phyloP scores from a whole-genome alignment of 2,888 invertebrate species.

The Drosophila pegasa region DNA sequence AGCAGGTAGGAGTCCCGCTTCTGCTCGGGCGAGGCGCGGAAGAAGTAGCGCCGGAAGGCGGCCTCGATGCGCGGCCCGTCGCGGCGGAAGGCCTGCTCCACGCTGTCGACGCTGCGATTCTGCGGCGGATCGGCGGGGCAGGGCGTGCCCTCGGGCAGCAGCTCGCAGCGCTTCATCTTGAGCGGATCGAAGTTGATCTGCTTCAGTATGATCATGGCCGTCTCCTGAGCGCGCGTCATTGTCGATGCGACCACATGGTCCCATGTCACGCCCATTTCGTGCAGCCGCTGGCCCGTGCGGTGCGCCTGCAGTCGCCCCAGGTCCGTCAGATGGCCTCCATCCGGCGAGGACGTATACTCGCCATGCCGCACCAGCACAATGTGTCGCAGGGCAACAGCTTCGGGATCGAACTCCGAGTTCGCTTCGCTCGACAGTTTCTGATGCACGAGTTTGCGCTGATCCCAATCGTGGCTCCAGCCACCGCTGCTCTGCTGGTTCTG shows the following conservation, averaged over 20 bases:
- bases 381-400: conserved; percentile 88
- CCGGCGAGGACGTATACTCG: conserved; percentile 92
- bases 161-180: conserved; percentile 88
- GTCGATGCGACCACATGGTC: conserved; percentile 93
- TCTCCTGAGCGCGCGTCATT: conserved; percentile 97
- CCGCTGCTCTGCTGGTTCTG: conserved; percentile 78
- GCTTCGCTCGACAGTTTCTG: conserved; percentile 86
- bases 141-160: conserved; percentile 97
- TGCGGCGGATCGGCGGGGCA: conserved; percentile 96
- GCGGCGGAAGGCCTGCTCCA: conserved; percentile 94
- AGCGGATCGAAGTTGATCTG: conserved; percentile 88
- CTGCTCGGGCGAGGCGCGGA: conserved; percentile 93
- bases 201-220: conserved; percentile 92
- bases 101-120: conserved; percentile 93
- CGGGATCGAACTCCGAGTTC: conserved; percentile 73
- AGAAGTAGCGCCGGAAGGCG: conserved; percentile 96
- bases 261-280: conserved; percentile 91
- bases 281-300: conserved; percentile 92
- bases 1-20: conserved; percentile 93
- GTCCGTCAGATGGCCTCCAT: conserved; percentile 91
- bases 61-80: conserved; percentile 98
- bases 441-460: conserved; percentile 90
- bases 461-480: conserved; percentile 95
- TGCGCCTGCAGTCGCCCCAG: conserved; percentile 94
- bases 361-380: conserved; percentile 97